Percentiles rank a stretch among this genome's conserved stretches.
Evolutionary conservation across 2,113 vertebrate genomes (phyloP).

Genomic region (Pristiophorus japonicus): DNA sequence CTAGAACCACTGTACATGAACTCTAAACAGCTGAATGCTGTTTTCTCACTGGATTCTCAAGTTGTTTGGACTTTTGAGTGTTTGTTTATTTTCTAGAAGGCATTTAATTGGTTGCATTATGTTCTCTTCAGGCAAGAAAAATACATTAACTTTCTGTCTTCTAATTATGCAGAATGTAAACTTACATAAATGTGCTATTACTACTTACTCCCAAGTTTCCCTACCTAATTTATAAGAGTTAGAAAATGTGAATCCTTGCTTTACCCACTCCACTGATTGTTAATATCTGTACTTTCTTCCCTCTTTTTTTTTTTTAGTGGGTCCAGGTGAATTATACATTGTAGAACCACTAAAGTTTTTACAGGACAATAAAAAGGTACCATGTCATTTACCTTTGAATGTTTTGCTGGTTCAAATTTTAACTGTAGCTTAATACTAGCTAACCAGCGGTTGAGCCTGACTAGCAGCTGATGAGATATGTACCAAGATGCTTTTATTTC

Average conservation of each 20-base stretch:
- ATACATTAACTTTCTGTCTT: not conserved
- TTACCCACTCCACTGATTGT: slow-evolving; percentile 41
- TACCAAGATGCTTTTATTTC: slow-evolving; percentile 8
- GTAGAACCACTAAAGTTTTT: slow-evolving; percentile 97
- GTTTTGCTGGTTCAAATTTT: slow-evolving; percentile 40
- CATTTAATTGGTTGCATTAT: not conserved
- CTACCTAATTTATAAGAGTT: not conserved
- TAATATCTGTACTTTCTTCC: slow-evolving; percentile 56
- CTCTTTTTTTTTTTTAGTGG: slow-evolving; percentile 69
- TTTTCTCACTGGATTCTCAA: not conserved
- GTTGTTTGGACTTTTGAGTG: not conserved
- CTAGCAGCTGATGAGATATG: not conserved
- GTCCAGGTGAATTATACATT: slow-evolving; percentile 94
- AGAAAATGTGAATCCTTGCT: not conserved
- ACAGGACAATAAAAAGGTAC: slow-evolving; percentile 94
- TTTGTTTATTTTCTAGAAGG: not conserved
- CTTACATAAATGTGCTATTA: not conserved
- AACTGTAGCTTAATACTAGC: not conserved
- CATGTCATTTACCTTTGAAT: slow-evolving; percentile 38
- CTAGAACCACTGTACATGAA: not conserved
- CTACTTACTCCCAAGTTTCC: not conserved
- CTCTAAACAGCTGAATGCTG: not conserved
- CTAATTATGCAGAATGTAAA: not conserved
- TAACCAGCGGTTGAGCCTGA: not conserved
- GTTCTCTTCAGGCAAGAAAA: not conserved